Evolutionary conservation across 2,888 invertebrate genomes (phyloP).

Genomic region (Sphaerophoria taeniata): DNA sequence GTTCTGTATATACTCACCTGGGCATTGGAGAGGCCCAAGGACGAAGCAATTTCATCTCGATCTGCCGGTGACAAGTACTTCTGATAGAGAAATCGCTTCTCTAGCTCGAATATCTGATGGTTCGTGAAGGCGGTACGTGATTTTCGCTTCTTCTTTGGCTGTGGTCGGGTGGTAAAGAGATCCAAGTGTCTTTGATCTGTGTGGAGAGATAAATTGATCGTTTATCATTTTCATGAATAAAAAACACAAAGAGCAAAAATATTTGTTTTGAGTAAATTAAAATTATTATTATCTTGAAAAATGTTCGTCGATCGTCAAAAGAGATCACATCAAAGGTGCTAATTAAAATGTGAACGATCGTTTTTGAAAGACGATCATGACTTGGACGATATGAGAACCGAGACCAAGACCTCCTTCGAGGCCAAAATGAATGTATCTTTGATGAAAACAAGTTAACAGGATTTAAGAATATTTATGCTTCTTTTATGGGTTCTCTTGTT

Average conservation of each 20-base stretch:
- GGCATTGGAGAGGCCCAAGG: slow-evolving; percentile 97
- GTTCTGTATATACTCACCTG: slow-evolving; percentile 84
- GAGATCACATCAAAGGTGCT: slow-evolving; percentile 68
- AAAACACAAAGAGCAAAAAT: slow-evolving; percentile 47
- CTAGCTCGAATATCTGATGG: slow-evolving; percentile 98
- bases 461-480: slow-evolving; percentile 45
- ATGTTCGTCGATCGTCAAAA: slow-evolving; percentile 10
- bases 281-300: slow-evolving; percentile 49
- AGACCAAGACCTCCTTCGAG: slow-evolving; percentile 14
- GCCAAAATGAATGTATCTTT: slow-evolving; percentile 4
- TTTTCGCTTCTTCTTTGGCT: slow-evolving; percentile 98
- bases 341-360: slow-evolving; percentile 45
- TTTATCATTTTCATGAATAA: slow-evolving; percentile 12
- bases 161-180: slow-evolving; percentile 94
- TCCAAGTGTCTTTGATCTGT: slow-evolving; percentile 94
- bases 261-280: slow-evolving; percentile 60
- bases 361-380: slow-evolving; percentile 23
- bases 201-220: slow-evolving; percentile 36
- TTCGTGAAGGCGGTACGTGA: slow-evolving; percentile 99
- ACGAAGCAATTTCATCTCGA: slow-evolving; percentile 97
- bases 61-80: slow-evolving; percentile 99
- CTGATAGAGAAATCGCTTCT: slow-evolving; percentile 98
- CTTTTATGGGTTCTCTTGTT: slow-evolving; percentile 32
- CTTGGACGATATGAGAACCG: slow-evolving; percentile 24
- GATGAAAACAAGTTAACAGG: slow-evolving; percentile 62